Conservation (phyloP, 1,140 invertebrate species). For the Calosoma granatense region DNA sequence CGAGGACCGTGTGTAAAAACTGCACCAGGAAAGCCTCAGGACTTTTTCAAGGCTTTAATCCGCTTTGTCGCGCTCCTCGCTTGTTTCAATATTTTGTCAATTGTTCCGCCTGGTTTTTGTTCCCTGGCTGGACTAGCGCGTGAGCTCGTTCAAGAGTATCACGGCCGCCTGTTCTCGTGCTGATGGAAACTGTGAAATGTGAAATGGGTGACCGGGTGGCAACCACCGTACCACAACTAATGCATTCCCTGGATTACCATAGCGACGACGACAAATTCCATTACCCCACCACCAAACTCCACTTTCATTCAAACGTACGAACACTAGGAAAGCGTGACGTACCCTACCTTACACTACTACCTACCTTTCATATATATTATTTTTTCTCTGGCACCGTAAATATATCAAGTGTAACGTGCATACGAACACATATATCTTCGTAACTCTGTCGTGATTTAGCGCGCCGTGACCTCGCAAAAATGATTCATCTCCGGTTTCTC, state of each 20-base stretch:
- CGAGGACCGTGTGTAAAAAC: background rate
- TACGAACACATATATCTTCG: slow-evolving; percentile 1
- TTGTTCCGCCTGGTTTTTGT: background rate
- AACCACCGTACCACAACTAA: background rate
- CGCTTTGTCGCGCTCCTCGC: background rate
- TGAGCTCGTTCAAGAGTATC: background rate
- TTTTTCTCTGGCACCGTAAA: background rate
- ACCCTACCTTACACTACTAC: background rate
- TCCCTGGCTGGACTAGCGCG: background rate
- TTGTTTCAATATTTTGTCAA: slow-evolving; percentile 9
- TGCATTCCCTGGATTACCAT: background rate
- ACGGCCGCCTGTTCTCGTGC: background rate
- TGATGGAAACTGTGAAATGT: slow-evolving; percentile 11
- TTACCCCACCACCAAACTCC: background rate
- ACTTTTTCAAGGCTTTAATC: slow-evolving; percentile 9
- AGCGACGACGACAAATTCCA: background rate
- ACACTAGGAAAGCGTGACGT: too few species aligned
- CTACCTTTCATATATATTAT: background rate
- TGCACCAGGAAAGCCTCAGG: background rate
- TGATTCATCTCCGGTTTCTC: background rate
- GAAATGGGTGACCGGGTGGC: slow-evolving; percentile 13
- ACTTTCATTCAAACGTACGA: background rate
- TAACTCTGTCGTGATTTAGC: background rate
- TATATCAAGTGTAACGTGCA: background rate
- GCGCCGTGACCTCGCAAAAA: background rate